Base-by-base conservation (phyloP, 2,113 vertebrate genomes). In the Paratilapia polleni region DNA sequence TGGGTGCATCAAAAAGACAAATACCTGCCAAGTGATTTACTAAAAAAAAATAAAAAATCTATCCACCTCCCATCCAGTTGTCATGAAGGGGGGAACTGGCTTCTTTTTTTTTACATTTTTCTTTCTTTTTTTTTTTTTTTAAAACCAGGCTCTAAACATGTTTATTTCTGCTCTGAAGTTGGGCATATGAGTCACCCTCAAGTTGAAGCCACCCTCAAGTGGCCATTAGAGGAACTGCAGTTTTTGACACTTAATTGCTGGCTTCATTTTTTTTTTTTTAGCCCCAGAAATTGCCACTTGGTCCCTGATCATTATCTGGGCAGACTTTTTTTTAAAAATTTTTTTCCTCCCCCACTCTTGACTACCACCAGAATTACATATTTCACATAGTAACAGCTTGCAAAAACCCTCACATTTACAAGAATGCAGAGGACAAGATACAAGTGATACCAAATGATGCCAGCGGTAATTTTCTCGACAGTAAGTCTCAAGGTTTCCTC, bases 261-360 rank as follows among this genome's bases (percentile, higher is more conserved):
- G 14, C 8, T 68, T 47, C 8, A 28, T 70, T 70, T 70, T 70
- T 13, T 70, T 49, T 28, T 31, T 31, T 31, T 31, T 3, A 70
- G 22, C 47, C 41, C 41, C 64, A 11, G 24, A 28, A 0, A 47
- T 49, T 49, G 22, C 15, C 15, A 28, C 9, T 28, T 5, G 6
- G 41, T 49, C 41, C 22, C 24, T 1, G 1, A 28, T 0, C 24
- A 26, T 70, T 70, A 70, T 49, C 41, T 17, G 26, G 26, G 64
- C 5, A 1, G 64, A 47, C 2, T 5, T 1, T 0, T 0, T 47
- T 24, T 24, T n/a, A n/a, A n/a, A n/a, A n/a, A n/a, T n/a, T n/a
- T n/a, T n/a, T 63, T 64, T 43, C 11, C 2, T 47, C 6, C 13
- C 11, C 2, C 11, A 41, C 38, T 41, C 38, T 41, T 41, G 38